Evolutionary conservation across 2,113 vertebrate genomes (phyloP), one percentile per base, ranked within the genome.

Genomic region (Heteronetta atricapilla): DNA sequence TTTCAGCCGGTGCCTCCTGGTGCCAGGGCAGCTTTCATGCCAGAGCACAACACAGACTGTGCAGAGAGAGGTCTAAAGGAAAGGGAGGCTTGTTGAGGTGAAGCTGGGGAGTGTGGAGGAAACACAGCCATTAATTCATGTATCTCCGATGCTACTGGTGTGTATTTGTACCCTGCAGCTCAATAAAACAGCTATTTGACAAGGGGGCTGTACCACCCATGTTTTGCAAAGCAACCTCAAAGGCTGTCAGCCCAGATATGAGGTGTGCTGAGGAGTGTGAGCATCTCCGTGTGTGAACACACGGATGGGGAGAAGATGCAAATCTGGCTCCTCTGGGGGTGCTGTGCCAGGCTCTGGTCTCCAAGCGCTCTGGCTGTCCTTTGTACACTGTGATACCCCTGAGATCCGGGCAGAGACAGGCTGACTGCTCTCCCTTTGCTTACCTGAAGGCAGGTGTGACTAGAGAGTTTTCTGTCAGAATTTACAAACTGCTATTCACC

Each of bases 1-100:
- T 91, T 78, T 93, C 50, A 89, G 33, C 50, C 21, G 3, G 0
- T 0, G 0, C 21, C 33, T 83, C 25, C 14, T 0, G 0, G 9
- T 82, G 46, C n/a, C n/a, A 75, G 21, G n/a, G n/a, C 46, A 63
- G 44, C 56, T 93, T 74, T 78, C 29, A 12, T 0, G 4, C 26
- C 48, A 46, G 46, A 48, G 23, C 38, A 14, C 23, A 29, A 8
- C 11, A n/a, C 10, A 36, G 42, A 19, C n/a, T 8, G 7, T 1
- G 2, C 1, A 1, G 55, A 81, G 22, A 42, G 17, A 18, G 44
- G 9, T 46, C 21, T 52, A 0, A 3, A 75, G 46, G 36, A 36
- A 50, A 58, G 28, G n/a, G 29, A 85, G 34, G 11, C 34, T 68
- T 55, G 46, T 29, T 90, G 38, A 17, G 13, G 0, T 40, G 0